Conservation (phyloP, 2,797 vertebrate species). For the Typhlichthys eigenmanni region DNA sequence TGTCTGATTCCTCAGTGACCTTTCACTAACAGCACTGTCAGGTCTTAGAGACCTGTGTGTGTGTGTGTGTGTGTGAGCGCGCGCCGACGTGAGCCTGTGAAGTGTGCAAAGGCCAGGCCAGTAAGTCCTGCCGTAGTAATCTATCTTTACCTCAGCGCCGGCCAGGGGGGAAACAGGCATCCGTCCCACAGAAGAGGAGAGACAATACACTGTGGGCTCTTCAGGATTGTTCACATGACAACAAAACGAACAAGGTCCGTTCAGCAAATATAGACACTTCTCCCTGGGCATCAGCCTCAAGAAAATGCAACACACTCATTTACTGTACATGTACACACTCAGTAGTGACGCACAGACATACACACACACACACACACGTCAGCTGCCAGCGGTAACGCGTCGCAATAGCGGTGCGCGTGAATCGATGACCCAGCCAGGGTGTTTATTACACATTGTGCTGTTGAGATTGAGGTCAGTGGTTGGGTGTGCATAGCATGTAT, state of each 20-base stretch:
- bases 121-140: slow-evolving; percentile 72
- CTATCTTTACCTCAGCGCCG: slow-evolving; percentile 69
- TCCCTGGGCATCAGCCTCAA: slow-evolving; percentile 37
- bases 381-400: neutral
- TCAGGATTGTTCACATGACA: slow-evolving; percentile 47
- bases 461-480: slow-evolving; percentile 10
- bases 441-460: slow-evolving; percentile 24
- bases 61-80: neutral
- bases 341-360: neutral
- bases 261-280: slow-evolving; percentile 33
- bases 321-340: neutral
- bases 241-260: slow-evolving; percentile 34
- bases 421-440: neutral
- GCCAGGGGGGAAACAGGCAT: slow-evolving; percentile 64
- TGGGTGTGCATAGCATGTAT: too few species aligned
- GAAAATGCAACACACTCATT: slow-evolving; percentile 30
- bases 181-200: slow-evolving; percentile 49
- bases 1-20: slow-evolving; percentile 67
- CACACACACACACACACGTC: neutral
- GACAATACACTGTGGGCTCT: slow-evolving; percentile 51
- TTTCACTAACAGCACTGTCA: slow-evolving; percentile 71
- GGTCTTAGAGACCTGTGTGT: slow-evolving; percentile 49
- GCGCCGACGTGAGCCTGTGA: slow-evolving; percentile 55
- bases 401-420: neutral
- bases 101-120: slow-evolving; percentile 70